Evolutionary conservation across 2,888 invertebrate species (phyloP), one percentile per base, ranked within the genome.

Genomic region (Oxycera nigricornis): DNA sequence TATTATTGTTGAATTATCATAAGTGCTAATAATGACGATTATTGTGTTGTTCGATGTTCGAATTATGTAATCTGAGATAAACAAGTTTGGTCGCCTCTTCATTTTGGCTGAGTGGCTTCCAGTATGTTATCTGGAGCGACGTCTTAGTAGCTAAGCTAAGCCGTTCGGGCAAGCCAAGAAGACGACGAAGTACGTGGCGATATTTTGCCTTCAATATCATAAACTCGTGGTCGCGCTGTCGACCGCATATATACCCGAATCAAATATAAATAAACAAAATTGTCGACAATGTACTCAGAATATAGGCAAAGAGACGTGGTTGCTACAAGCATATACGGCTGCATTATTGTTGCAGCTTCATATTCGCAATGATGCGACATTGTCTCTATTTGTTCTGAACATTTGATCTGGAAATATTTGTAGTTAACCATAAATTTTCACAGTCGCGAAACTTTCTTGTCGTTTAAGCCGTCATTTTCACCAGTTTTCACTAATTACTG

Each of bases 41-140:
- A 67, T 67, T 67, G 67, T 24, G 41, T 24, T 67, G 67, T 39
- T 46, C 46, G 67, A 67, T 41, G 59, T 3, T 24, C 67, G 11
- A 59, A 14, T 67, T 67, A 41, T 67, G 67, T 67, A 67, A 67
- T 67, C 46, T 26, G 46, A 67, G 67, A 67, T 67, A 67, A 67
- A 67, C 67, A 67, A 46, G 46, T 46, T 46, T 46, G 46, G 6
- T 46, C 2, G 46, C 46, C 14, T 11, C 46, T 11, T 3, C 14
- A 46, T 3, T 11, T n/a, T 46, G 46, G 46, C 46, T 46, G 46
- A 14, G 6, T 46, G n/a, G n/a, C n/a, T 46, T 46, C 3, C 6
- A 46, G 14, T 17, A 46, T 11, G 46, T n/a, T 17, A 46, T 46
- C 46, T 46, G 14, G 46, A 46, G 46, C 46, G 17, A 46, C 46